A percentile compares a stretch with the other conserved stretches of the same genome.
phyloP scores from a whole-genome alignment of 2,113 vertebrate genomes.

The Nibea coibor region DNA sequence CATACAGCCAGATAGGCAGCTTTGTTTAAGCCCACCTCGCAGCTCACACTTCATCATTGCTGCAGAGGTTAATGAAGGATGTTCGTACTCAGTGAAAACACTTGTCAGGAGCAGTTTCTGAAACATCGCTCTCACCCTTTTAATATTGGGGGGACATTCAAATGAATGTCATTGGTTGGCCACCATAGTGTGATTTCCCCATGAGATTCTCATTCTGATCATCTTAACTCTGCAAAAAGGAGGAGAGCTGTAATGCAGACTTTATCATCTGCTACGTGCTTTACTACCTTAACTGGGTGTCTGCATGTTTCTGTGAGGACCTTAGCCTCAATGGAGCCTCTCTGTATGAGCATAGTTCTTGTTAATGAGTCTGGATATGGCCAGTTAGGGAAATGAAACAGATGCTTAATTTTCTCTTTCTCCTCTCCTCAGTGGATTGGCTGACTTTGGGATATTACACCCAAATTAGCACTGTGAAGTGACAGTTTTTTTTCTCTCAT shows the following conservation, averaged over 20 bases:
- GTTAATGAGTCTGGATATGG: constrained; percentile 75
- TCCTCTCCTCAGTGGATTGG: constrained; percentile 71
- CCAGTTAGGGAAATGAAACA: constrained; percentile 79
- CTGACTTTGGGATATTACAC: constrained; percentile 77
- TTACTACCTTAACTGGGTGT: constrained; percentile 43
- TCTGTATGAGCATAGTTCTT: constrained; percentile 68
- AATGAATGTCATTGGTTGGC: constrained; percentile 36
- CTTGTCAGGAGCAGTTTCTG: constrained; percentile 24
- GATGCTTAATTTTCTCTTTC: constrained; percentile 79
- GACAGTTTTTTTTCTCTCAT: constrained; percentile 64
- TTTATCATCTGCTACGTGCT: constrained; percentile 37
- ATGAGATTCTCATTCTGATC: constrained; percentile 39
- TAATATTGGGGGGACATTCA: constrained; percentile 12
- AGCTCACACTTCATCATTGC: constrained; percentile 45
- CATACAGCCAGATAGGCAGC: constrained; percentile 47
- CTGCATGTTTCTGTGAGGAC: constrained; percentile 50
- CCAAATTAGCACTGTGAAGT: constrained; percentile 67
- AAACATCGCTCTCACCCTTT: constrained; percentile 7
- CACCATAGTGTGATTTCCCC: constrained; percentile 35
- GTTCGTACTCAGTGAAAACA: constrained; percentile 44
- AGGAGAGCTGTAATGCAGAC: constrained; percentile 47
- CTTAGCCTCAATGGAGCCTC: constrained; percentile 39
- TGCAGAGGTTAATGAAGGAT: constrained; percentile 68
- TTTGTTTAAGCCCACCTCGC: constrained; percentile 52
- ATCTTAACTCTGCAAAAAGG: constrained; percentile 31